A percentile compares a stretch with the other conserved stretches of the same genome.
Evolutionary conservation across 2,113 vertebrate species (phyloP).

Genomic region (Trichomycterus rosablanca): DNA sequence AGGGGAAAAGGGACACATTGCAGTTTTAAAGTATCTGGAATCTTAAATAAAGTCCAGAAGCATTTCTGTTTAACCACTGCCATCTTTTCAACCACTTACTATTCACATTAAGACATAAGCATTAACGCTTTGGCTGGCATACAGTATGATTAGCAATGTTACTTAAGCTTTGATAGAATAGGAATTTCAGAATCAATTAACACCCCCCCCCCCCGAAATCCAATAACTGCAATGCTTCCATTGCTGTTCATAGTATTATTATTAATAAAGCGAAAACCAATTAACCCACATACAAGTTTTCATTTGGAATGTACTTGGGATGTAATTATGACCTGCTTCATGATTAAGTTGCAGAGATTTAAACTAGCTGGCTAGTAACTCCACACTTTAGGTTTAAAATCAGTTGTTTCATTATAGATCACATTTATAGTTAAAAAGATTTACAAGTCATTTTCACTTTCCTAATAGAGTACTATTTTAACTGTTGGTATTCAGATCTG

Average conservation of each 20-base stretch:
- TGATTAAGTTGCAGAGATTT: background rate
- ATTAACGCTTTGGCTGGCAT: too few relatives aligned
- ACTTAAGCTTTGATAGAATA: background rate
- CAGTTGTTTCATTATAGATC: background rate
- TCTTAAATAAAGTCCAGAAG: too few relatives aligned
- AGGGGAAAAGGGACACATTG: slow-evolving; percentile 21
- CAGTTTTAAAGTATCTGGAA: too few relatives aligned
- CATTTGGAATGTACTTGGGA: too few relatives aligned
- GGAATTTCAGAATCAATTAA: background rate
- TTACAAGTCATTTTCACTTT: slow-evolving; percentile 1
- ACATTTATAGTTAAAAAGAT: slow-evolving; percentile 1
- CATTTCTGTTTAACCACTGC: background rate
- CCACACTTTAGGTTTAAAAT: background rate
- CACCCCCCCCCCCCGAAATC: background rate
- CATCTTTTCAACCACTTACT: background rate
- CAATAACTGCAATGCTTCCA: background rate
- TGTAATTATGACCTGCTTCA: background rate
- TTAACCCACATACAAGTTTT: too few relatives aligned
- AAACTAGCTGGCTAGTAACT: slow-evolving; percentile 8
- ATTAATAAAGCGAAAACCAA: too few relatives aligned
- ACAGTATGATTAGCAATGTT: too few relatives aligned
- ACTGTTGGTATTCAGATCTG: background rate
- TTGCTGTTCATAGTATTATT: slow-evolving; percentile 3
- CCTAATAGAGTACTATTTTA: background rate
- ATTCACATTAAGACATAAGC: background rate